Evolutionary conservation across 1,140 invertebrate genomes (phyloP).

Genomic region (Brachionus plicatilis): DNA sequence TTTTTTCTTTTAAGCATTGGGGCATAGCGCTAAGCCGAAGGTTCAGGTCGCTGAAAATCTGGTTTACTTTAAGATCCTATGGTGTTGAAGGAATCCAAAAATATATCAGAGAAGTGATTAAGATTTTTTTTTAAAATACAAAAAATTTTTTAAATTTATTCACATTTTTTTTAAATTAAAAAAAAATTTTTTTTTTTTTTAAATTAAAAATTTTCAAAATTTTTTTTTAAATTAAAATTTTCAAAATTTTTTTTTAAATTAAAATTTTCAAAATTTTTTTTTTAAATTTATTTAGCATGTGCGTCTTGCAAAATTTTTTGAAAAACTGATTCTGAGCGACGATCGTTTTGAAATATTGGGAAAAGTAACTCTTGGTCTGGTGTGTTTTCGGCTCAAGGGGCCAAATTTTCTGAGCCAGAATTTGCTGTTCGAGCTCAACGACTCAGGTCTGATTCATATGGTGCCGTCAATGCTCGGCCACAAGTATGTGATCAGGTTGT

Average conservation of each 20-base stretch:
- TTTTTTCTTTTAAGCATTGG: slow-evolving; percentile 10
- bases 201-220: background rate
- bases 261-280: background rate
- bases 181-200: too few relatives aligned
- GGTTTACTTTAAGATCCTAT: slow-evolving; percentile 91
- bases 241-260: too few relatives aligned
- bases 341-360: slow-evolving; percentile 87
- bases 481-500: slow-evolving; percentile 68
- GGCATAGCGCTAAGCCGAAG: slow-evolving; percentile 87
- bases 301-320: slow-evolving; percentile 85
- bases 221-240: background rate
- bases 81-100: slow-evolving; percentile 85
- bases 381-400: slow-evolving; percentile 74
- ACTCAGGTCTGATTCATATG: slow-evolving; percentile 92
- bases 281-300: slow-evolving; percentile 62
- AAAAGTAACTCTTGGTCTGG: slow-evolving; percentile 84
- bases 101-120: slow-evolving; percentile 67
- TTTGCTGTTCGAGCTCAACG: slow-evolving; percentile 85
- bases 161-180: too few relatives aligned
- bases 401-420: slow-evolving; percentile 62
- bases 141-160: background rate
- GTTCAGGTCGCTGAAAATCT: slow-evolving; percentile 87
- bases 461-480: slow-evolving; percentile 84
- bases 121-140: background rate
- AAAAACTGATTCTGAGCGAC: slow-evolving; percentile 74